A percentile compares a stretch with the other conserved stretches of the same genome.
phyloP scores from a whole-genome alignment of 2,888 invertebrate species.

The Chorisops tibialis region DNA sequence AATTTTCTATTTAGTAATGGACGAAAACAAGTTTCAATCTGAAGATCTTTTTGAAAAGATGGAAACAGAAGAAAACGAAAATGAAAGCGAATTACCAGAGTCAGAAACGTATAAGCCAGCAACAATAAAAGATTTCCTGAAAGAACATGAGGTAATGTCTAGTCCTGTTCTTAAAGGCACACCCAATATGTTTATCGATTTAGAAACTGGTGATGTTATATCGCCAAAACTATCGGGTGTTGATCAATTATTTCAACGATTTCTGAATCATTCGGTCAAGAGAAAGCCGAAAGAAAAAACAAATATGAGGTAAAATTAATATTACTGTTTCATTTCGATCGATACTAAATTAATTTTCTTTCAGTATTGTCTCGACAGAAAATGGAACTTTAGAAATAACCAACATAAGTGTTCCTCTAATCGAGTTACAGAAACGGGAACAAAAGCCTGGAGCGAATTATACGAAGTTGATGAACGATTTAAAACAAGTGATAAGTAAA shows the following conservation, averaged over 20 bases:
- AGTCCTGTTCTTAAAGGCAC: constrained; percentile 57
- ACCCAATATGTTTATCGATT: constrained; percentile 59
- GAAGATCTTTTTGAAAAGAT: neutral
- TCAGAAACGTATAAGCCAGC: neutral
- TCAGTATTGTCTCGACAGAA: constrained; percentile 52
- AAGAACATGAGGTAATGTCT: constrained; percentile 24
- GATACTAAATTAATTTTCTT: constrained; percentile 31
- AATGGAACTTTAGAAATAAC: constrained; percentile 53
- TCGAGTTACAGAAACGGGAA: constrained; percentile 23
- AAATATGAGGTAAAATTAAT: constrained; percentile 49
- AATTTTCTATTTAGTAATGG: too few relatives aligned
- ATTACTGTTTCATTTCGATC: neutral
- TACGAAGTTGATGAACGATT: constrained; percentile 64
- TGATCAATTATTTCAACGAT: constrained; percentile 58
- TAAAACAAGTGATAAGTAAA: constrained; percentile 68
- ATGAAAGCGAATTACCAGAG: neutral
- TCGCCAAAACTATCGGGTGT: constrained; percentile 30
- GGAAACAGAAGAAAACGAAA: neutral
- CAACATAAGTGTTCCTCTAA: constrained; percentile 42
- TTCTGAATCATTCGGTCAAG: constrained; percentile 64
- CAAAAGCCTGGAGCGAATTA: constrained; percentile 68
- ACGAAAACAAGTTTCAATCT: too few relatives aligned
- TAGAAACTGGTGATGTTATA: constrained; percentile 55
- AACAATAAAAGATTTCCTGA: neutral
- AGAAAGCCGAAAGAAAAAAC: constrained; percentile 57